Evolutionary conservation across 2,797 vertebrate species (phyloP).

Genomic region (Trachops cirrhosus): DNA sequence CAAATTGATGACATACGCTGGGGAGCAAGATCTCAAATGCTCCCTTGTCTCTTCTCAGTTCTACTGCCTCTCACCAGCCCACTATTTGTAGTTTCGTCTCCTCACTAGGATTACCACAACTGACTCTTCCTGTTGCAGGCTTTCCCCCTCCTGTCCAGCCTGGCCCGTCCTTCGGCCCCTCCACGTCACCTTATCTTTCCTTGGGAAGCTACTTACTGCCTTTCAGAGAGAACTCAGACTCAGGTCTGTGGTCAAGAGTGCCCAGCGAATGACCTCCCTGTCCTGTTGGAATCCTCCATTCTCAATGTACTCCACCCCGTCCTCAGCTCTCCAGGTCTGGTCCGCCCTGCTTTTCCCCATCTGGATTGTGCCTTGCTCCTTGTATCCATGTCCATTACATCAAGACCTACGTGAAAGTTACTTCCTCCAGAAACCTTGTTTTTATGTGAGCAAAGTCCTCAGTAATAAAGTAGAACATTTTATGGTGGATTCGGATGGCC

Average conservation of each 20-base stretch:
- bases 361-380: neutral
- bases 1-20: neutral
- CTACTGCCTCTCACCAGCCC: neutral
- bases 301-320: neutral
- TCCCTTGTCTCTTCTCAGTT: neutral
- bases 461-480: neutral
- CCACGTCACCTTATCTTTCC: neutral
- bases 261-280: neutral
- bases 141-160: neutral
- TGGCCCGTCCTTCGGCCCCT: neutral
- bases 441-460: neutral
- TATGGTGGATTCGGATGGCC: neutral
- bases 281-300: neutral
- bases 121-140: neutral
- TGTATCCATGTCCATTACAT: neutral
- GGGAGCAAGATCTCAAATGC: neutral
- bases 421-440: neutral
- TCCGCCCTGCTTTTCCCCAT: neutral
- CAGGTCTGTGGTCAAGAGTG: neutral
- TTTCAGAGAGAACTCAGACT: neutral
- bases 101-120: neutral
- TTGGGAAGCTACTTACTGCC: neutral
- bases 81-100: neutral
- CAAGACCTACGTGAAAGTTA: neutral
- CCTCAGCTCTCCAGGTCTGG: neutral